Percentiles rank a stretch among this genome's conserved stretches.
These are phyloP conservation scores for Bettongia penicillata DNA, from an alignment of 2,113 vertebrate species.

Conservation along the genomic window DNA sequence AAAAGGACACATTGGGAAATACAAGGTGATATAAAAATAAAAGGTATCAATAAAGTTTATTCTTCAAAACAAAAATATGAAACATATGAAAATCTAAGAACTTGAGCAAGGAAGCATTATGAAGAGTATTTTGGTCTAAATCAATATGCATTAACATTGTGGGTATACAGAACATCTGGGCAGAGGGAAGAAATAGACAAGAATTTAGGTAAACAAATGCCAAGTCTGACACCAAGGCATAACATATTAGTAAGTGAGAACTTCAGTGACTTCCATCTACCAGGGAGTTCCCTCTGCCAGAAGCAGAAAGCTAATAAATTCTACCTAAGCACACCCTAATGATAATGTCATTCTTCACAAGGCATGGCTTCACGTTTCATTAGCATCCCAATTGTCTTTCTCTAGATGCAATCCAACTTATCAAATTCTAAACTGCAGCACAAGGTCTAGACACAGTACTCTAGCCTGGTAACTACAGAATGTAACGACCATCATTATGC, in stretches of 20 bases:
- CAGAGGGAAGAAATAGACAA: background rate
- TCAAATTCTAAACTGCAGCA: no score
- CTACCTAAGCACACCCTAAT: background rate
- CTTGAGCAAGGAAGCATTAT: background rate
- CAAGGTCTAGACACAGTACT: no score
- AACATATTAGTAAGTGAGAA: background rate
- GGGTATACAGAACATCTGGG: background rate
- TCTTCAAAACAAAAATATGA: background rate
- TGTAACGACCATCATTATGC: no score
- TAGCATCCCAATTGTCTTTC: no score
- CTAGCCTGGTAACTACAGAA: no score
- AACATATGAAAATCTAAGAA: background rate
- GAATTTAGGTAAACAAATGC: background rate
- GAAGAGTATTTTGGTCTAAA: background rate
- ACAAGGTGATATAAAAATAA: background rate
- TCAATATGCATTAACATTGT: background rate
- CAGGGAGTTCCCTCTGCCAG: background rate
- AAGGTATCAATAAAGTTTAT: background rate
- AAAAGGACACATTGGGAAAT: background rate
- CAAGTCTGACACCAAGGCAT: background rate
- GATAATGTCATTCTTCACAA: background rate
- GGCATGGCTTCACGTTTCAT: no score
- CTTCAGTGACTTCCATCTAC: background rate
- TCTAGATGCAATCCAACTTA: no score
- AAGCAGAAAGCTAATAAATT: background rate